Percentiles rank a stretch among this genome's conserved stretches.
Conservation (phyloP, 2,797 vertebrate genomes). For the Pseudochaenichthys georgianus region DNA sequence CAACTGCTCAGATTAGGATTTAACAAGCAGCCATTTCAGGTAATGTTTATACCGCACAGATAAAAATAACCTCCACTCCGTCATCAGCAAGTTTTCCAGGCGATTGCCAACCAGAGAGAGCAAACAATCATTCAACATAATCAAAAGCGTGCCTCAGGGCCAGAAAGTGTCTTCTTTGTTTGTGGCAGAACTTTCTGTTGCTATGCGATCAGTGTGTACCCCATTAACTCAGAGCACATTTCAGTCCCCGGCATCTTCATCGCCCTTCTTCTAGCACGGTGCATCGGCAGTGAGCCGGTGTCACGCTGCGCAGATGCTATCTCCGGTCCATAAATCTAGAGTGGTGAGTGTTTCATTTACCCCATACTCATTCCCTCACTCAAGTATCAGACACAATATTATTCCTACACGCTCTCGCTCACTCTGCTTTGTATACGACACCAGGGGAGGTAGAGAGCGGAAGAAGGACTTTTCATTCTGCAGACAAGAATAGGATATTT, state of each 20-base stretch:
- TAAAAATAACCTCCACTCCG: conserved; percentile 47
- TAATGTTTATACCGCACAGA: conserved; percentile 55
- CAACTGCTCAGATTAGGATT: conserved; percentile 46
- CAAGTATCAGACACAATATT: conserved; percentile 46
- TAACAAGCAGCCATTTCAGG: conserved; percentile 52
- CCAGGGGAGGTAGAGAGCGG: not conserved
- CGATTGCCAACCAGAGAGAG: conserved; percentile 50
- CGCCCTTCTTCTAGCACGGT: conserved; percentile 16
- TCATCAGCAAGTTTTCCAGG: conserved; percentile 54
- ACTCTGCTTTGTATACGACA: conserved; percentile 28
- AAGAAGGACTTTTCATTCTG: conserved; percentile 15
- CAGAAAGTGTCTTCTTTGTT: conserved; percentile 48
- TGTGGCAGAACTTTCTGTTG: conserved; percentile 44
- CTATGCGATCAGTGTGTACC: conserved; percentile 46
- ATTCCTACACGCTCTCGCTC: conserved; percentile 29
- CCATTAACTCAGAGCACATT: conserved; percentile 69
- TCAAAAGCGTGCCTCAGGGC: conserved; percentile 55
- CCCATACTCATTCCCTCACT: conserved; percentile 41
- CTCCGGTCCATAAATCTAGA: conserved; percentile 68
- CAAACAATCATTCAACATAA: conserved; percentile 59
- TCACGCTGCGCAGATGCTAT: conserved; percentile 27
- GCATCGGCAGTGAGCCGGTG: conserved; percentile 37
- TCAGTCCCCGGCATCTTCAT: conserved; percentile 50
- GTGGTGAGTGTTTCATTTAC: conserved; percentile 63
- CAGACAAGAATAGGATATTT: conserved; percentile 26